phyloP scores from a whole-genome alignment of 2,113 vertebrate genomes.

The Heteronetta atricapilla region DNA sequence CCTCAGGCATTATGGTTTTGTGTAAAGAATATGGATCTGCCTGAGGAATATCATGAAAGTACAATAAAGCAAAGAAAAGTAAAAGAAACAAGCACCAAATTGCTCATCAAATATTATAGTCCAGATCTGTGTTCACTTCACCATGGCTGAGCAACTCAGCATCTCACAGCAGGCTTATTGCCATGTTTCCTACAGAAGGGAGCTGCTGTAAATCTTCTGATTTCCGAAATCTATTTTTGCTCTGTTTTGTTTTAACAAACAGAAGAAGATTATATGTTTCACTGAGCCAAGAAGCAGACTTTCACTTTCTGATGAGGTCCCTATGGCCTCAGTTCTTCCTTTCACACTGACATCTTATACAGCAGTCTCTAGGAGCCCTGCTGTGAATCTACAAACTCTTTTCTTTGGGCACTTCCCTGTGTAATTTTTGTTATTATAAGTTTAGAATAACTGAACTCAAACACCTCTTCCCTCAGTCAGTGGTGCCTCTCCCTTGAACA shows the following conservation, averaged over 20 bases:
- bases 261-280: conserved; percentile 49
- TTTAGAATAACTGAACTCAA: conserved; percentile 15
- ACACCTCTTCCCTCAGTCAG: background rate
- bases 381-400: conserved; percentile 9
- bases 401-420: background rate
- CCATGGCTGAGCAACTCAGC: background rate
- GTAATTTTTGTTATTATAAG: conserved; percentile 40
- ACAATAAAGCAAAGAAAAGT: conserved; percentile 2
- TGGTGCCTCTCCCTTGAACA: background rate
- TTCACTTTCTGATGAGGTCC: conserved; percentile 1
- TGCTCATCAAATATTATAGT: conserved; percentile 36
- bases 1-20: conserved; percentile 14
- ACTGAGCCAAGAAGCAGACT: conserved; percentile 6
- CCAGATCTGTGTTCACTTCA: background rate
- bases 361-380: background rate
- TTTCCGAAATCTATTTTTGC: background rate
- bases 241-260: conserved; percentile 23
- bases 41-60: conserved; percentile 9
- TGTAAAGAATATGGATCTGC: conserved; percentile 33
- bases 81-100: conserved; percentile 26
- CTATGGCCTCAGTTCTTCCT: conserved; percentile 26
- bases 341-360: background rate
- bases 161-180: conserved; percentile 41
- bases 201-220: conserved; percentile 15
- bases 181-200: background rate